phyloP scores from a whole-genome alignment of 2,888 invertebrate species.

The Octodonta nipae region DNA sequence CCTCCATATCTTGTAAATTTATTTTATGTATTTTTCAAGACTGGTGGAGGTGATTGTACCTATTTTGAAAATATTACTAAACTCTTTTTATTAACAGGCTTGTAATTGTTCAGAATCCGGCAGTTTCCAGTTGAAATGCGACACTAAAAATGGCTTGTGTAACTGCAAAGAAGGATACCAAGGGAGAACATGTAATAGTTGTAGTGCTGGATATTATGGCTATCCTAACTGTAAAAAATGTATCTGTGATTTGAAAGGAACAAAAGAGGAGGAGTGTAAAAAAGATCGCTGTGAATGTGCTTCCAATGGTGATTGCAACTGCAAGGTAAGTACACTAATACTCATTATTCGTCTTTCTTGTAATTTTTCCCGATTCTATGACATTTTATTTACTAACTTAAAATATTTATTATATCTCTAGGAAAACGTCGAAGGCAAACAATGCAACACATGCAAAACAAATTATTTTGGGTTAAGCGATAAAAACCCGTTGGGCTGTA shows the following conservation, averaged over 20 bases:
- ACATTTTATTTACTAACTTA: too few relatives aligned
- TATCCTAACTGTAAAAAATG: slow-evolving; percentile 80
- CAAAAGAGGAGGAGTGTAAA: slow-evolving; percentile 31
- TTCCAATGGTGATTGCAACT: slow-evolving; percentile 73
- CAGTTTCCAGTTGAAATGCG: slow-evolving; percentile 53
- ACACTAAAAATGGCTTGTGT: slow-evolving; percentile 56
- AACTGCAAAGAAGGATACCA: slow-evolving; percentile 60
- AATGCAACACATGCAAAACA: slow-evolving; percentile 70
- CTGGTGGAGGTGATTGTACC: too few relatives aligned
- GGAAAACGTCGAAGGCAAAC: slow-evolving; percentile 70
- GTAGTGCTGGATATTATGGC: slow-evolving; percentile 76
- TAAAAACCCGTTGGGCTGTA: slow-evolving; percentile 76
- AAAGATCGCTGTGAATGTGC: slow-evolving; percentile 56
- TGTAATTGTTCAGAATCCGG: slow-evolving; percentile 67
- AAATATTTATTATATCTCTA: too few relatives aligned
- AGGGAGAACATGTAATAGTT: slow-evolving; percentile 67
- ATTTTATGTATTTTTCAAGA: too few relatives aligned
- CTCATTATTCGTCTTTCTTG: background rate
- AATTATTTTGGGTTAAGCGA: slow-evolving; percentile 75
- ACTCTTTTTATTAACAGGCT: too few relatives aligned
- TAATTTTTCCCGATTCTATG: too few relatives aligned
- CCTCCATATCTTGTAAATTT: too few relatives aligned
- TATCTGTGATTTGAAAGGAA: slow-evolving; percentile 66
- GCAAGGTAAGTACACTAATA: slow-evolving; percentile 53
- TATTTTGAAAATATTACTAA: too few relatives aligned